Evolutionary conservation across 2,797 vertebrate species (phyloP), one percentile per base, ranked within the genome.

Genomic region (Xiphophorus birchmanni): DNA sequence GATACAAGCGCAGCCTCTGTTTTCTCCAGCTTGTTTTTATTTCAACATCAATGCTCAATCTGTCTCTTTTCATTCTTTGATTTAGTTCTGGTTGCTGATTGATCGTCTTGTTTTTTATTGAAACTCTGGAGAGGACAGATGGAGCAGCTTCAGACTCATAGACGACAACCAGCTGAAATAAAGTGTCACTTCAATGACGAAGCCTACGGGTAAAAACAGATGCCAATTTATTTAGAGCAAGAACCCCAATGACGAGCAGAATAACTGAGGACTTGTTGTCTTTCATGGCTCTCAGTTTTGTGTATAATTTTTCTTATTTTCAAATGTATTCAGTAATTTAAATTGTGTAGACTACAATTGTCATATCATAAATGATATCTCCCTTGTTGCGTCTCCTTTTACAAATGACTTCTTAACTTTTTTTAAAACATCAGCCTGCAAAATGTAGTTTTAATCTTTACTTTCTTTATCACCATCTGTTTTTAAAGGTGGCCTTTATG

Each of bases 101-200:
- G 4, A 45, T 40, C 6, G 2, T 32, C 26, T 42, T 32, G 5
- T 26, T n/a, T 3, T 73, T 12, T 37, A 54, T 42, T 21, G 37
- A 60, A 60, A 45, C 13, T 77, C 7, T 67, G 21, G 44, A 15
- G 44, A 65, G 18, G 21, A 9, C 56, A 48, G 15, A 9, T 8
- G 48, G 32, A 50, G 23, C 26, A 56, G 29, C 48, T 71, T 6
- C 8, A 32, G 15, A 78, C n/a, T 44, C n/a, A 71, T 29, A 32
- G 23, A 54, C 26, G 45, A 77, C 40, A 48, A 35, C 58, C 58
- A 65, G 75, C 58, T 76, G 58, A 35, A 76, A 48, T 48, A 44
- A 76, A 65, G 56, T n/a, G 26, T 56, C 50, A 44, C 23, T 32
- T 32, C 63, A 32, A 65, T 71, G 40, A 45, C 67, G 44, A 26